Conservation (phyloP, 2,797 vertebrate species). For the Octomys mimax region DNA sequence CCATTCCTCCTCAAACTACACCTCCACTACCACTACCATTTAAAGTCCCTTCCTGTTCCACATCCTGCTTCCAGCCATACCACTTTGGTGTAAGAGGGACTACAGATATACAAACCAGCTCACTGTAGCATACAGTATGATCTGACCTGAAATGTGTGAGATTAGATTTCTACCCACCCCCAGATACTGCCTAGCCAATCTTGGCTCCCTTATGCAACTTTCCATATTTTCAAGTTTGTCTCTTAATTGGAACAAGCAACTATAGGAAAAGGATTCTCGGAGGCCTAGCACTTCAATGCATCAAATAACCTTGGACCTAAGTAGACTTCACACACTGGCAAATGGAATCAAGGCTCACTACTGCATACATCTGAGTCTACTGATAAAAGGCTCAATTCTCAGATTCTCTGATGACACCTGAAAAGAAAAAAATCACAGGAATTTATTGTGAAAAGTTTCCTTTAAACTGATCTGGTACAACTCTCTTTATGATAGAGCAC, state of each 20-base stretch:
- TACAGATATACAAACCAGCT: neutral
- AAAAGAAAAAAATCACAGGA: slow-evolving; percentile 1
- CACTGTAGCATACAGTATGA: neutral
- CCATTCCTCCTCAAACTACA: neutral
- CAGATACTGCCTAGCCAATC: slow-evolving; percentile 39
- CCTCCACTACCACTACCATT: neutral
- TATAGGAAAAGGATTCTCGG: neutral
- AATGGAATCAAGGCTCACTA: neutral
- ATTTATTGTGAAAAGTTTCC: slow-evolving; percentile 17
- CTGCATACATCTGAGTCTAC: neutral
- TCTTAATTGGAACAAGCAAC: slow-evolving; percentile 45
- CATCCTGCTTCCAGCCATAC: neutral
- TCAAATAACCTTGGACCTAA: neutral
- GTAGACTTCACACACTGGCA: neutral
- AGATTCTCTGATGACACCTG: neutral
- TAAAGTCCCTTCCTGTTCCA: neutral
- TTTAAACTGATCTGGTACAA: slow-evolving; percentile 2
- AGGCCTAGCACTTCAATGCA: neutral
- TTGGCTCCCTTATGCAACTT: slow-evolving; percentile 31
- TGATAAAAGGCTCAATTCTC: neutral
- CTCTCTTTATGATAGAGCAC: neutral
- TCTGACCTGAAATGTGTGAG: slow-evolving; percentile 18
- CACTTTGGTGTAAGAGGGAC: neutral
- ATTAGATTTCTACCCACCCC: slow-evolving; percentile 41
- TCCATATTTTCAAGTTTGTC: neutral